A percentile compares a stretch with the other conserved stretches of the same genome.
Evolutionary conservation across 2,113 vertebrate genomes (phyloP).

Genomic region (Scopus umbretta): DNA sequence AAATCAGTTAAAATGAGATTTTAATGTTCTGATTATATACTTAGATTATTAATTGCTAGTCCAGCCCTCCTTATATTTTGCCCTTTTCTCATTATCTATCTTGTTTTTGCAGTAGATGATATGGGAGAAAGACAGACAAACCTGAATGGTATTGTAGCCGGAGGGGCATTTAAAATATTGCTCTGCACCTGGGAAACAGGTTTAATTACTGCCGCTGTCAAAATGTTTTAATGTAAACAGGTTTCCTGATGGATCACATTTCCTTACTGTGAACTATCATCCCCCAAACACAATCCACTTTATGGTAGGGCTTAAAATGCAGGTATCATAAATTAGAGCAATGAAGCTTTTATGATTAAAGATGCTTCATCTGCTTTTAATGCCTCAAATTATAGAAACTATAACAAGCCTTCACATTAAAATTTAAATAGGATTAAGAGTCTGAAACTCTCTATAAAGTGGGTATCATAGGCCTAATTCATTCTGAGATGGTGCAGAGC

Average conservation of each 20-base stretch:
- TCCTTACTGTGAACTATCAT: conserved; percentile 55
- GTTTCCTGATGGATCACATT: conserved; percentile 66
- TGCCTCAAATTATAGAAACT: conserved; percentile 56
- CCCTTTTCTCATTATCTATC: conserved; percentile 48
- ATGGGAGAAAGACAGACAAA: conserved; percentile 50
- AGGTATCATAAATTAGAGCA: conserved; percentile 65
- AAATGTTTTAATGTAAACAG: conserved; percentile 73
- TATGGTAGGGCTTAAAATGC: conserved; percentile 41
- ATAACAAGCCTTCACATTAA: conserved; percentile 59
- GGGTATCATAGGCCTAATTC: background rate
- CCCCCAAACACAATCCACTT: conserved; percentile 56
- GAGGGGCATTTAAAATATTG: conserved; percentile 66
- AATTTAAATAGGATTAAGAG: conserved; percentile 58
- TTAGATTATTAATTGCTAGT: conserved; percentile 29
- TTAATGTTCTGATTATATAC: conserved; percentile 1
- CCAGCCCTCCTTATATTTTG: background rate
- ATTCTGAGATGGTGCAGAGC: background rate
- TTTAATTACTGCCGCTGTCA: conserved; percentile 74
- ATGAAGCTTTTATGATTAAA: conserved; percentile 70
- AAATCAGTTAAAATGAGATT: background rate
- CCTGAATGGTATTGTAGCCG: conserved; percentile 52
- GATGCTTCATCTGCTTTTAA: conserved; percentile 63
- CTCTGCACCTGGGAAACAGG: conserved; percentile 70
- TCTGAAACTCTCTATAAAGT: background rate
- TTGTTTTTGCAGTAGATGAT: conserved; percentile 38